Base-by-base conservation (phyloP, 2,113 vertebrate genomes). In the Dascyllus trimaculatus region DNA sequence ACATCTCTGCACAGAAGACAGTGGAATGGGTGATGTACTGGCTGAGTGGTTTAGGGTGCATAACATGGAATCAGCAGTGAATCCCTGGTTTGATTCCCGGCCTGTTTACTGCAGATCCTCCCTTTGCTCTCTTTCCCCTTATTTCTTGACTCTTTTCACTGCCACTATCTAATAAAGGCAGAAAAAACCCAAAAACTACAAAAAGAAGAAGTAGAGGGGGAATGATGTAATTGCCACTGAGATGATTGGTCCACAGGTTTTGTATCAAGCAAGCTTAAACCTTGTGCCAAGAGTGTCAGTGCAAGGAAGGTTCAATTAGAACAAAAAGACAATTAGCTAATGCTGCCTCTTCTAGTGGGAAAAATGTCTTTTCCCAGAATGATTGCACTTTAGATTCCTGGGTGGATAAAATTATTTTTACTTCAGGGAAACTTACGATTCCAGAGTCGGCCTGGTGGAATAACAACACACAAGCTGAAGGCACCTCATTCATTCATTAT, bases 321-420 rank as follows among this genome's bases (percentile, higher is more conserved):
- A 63, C 32, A 64, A 82, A 75, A 80, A 63, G 51, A 78, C 76
- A 79, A 85, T 84, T 77, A 84, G 63, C 80, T 88, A 62, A 85
- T 74, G 85, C 52, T 59, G 38, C 67, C 18, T 59, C 58, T 80
- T 73, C 54, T 74, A 57, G 53, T 21, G 74, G 69, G 35, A 65
- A 56, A 35, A 73, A 67, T 24, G 11, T 45, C 8, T 71, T 79
- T 62, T 69, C 43, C 32, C 25, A 64, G 48, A 82, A 76, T 56
- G 43, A 83, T 64, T 70, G 70, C 10, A 68, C n/a, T 38, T 22
- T 32, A 15, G 29, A 68, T 62, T 68, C 15, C 54, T 61, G 62
- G 29, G 24, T 62, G 45, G 71, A 84, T 9, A 2, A 26, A 53
- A 77, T 43, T 32, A 21, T 54, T 75, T 54, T 9, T 62, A 59